Evolutionary conservation across 2,113 vertebrate genomes (phyloP).

Genomic region (Camarhynchus parvulus): DNA sequence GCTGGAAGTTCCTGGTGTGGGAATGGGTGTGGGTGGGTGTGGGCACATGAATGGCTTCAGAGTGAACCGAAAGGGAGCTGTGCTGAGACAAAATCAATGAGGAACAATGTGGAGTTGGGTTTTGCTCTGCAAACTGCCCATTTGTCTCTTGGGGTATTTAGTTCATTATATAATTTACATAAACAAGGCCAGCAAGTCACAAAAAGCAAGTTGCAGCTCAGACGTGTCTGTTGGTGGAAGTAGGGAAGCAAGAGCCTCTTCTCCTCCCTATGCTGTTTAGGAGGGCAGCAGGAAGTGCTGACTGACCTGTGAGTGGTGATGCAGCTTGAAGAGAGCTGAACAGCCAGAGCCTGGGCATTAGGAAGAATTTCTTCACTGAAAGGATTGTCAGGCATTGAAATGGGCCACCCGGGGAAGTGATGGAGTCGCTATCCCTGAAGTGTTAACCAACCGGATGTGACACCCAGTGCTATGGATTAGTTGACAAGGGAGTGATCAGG

Average conservation of each 20-base stretch:
- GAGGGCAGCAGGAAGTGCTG: background rate
- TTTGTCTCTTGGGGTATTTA: background rate
- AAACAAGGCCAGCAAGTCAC: background rate
- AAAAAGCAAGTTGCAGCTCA: background rate
- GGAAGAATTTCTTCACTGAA: background rate
- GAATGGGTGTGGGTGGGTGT: background rate
- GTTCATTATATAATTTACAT: background rate
- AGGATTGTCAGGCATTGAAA: background rate
- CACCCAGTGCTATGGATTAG: background rate
- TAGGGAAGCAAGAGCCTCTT: background rate
- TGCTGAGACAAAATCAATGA: background rate
- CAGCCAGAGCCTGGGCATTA: background rate
- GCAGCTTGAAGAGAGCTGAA: background rate
- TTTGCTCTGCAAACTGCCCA: background rate
- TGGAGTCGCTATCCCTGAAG: background rate
- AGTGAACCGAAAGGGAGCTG: background rate
- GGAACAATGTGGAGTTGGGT: background rate
- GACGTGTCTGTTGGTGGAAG: rapidly evolving
- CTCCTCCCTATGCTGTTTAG: background rate
- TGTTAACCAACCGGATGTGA: background rate
- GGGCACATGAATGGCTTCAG: background rate
- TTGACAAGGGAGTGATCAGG: background rate
- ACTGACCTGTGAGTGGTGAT: too few species aligned
- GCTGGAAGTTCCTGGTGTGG: background rate
- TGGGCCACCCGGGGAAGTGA: background rate